Conservation (phyloP, 2,113 vertebrate genomes). For the Eurystomus gularis region DNA sequence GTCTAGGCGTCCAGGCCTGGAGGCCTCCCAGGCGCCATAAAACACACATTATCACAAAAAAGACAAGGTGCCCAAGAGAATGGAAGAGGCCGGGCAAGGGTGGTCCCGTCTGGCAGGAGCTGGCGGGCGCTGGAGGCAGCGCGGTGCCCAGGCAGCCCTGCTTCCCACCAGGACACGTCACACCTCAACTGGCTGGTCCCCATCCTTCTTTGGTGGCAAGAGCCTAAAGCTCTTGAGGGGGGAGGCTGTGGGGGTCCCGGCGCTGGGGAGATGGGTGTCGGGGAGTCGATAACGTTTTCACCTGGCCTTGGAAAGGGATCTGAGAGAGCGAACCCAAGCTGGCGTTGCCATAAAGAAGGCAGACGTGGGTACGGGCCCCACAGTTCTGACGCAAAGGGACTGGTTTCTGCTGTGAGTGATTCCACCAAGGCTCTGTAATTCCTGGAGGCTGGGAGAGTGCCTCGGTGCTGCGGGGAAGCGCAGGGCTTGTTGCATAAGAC, state of each 20-base stretch:
- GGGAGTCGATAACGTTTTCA: rapidly evolving
- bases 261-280: neutral
- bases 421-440: neutral
- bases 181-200: neutral
- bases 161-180: neutral
- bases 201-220: rapidly evolving
- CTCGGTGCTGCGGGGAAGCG: neutral
- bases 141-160: neutral
- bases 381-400: too few species aligned
- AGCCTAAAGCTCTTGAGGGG: rapidly evolving
- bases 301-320: neutral
- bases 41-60: neutral
- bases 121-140: neutral
- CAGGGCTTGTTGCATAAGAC: neutral
- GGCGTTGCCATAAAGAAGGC: neutral
- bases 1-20: constrained; percentile 42
- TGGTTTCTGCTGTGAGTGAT: neutral
- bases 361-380: rapidly evolving
- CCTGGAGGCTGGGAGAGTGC: neutral
- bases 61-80: neutral
- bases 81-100: neutral
- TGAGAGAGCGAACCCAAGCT: neutral
- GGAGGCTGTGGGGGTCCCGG: neutral
- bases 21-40: neutral
- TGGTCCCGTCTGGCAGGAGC: neutral